A percentile compares a stretch with the other conserved stretches of the same genome.
Conservation (phyloP, 2,888 invertebrate genomes). For the Seira sanloemensis region DNA sequence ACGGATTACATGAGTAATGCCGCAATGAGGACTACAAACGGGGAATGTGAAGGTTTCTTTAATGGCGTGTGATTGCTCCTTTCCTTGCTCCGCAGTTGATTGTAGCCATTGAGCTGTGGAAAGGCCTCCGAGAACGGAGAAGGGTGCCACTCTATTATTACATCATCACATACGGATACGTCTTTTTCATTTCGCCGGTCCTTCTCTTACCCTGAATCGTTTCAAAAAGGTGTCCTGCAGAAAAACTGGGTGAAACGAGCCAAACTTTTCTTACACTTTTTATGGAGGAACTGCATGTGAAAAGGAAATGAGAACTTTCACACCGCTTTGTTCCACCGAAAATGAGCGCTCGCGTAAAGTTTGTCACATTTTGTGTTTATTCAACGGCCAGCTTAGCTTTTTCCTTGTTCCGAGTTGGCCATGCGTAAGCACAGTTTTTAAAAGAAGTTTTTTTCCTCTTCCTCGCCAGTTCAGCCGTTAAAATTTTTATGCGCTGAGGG, state of each 20-base stretch:
- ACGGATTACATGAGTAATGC: not conserved
- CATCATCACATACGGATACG: not conserved
- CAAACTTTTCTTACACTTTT: not conserved
- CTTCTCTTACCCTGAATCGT: too few relatives aligned
- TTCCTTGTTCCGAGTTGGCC: not conserved
- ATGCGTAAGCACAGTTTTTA: not conserved
- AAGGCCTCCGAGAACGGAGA: not conserved
- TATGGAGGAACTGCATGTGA: not conserved
- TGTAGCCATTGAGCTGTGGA: not conserved
- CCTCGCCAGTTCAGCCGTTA: not conserved
- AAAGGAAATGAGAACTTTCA: constrained; percentile 6
- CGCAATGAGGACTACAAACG: not conserved
- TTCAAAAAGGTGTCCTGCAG: too few relatives aligned
- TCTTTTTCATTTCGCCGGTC: not conserved
- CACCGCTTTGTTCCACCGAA: not conserved
- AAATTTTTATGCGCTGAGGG: not conserved
- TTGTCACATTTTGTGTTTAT: constrained; percentile 2
- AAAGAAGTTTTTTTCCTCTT: too few relatives aligned
- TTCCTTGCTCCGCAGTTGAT: not conserved
- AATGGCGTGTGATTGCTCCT: not conserved
- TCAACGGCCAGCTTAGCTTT: constrained; percentile 6
- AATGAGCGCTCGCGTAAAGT: not conserved
- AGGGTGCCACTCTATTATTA: not conserved
- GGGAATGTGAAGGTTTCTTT: not conserved
- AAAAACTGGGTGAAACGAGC: not conserved